A percentile compares a stretch with the other conserved stretches of the same genome.
Conservation (phyloP, 2,797 vertebrate genomes). For the Neoniphon sammara region DNA sequence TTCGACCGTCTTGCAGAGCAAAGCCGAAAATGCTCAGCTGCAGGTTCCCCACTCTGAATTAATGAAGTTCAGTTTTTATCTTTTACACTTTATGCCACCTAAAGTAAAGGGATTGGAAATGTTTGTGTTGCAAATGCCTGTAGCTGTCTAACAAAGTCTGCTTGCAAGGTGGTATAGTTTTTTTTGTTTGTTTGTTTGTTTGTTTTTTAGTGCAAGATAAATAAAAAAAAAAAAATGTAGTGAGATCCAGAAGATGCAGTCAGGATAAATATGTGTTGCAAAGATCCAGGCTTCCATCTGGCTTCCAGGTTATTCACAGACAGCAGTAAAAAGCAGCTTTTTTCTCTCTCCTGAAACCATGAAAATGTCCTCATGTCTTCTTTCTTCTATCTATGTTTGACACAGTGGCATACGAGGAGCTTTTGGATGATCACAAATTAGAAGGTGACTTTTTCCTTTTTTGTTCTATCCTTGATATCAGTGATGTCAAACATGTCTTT, state of each 20-base stretch:
- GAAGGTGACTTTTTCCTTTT: constrained; percentile 81
- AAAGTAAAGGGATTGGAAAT: neutral
- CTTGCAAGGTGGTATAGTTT: no score
- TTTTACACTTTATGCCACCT: neutral
- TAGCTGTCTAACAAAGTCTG: neutral
- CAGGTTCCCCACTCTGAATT: neutral
- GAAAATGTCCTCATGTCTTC: constrained; percentile 31
- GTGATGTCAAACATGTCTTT: neutral
- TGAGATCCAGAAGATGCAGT: neutral
- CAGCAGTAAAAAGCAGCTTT: neutral
- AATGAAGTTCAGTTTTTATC: neutral
- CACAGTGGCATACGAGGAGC: constrained; percentile 91
- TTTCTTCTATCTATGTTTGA: constrained; percentile 45
- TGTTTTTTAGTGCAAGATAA: neutral
- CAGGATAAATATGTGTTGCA: neutral
- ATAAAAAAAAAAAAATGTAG: neutral
- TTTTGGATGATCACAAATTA: constrained; percentile 91
- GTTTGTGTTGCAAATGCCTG: neutral
- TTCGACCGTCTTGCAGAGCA: neutral
- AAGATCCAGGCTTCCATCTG: neutral
- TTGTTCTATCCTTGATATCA: neutral
- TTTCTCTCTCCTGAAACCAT: neutral
- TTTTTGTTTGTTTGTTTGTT: no score
- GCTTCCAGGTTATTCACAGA: neutral
- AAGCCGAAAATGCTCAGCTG: no score